Evolutionary conservation across 1,140 invertebrate species (phyloP), one percentile per base, ranked within the genome.

Genomic region (Choristoneura fumiferana): DNA sequence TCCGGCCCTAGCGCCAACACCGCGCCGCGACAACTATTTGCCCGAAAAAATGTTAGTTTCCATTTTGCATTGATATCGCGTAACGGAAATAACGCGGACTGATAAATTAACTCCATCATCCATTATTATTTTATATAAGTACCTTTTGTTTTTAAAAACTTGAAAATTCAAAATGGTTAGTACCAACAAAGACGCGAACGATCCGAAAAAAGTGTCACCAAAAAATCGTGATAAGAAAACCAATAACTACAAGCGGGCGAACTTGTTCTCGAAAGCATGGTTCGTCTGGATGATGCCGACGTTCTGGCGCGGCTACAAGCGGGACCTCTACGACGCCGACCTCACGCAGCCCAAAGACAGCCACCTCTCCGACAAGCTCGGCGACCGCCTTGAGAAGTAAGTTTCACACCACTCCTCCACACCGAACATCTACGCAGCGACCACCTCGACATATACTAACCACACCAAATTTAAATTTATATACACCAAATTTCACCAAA

Each of bases 251-350:
- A 72, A 73, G 55, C 65, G 84, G 54, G 87, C 86, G 1, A 87
- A 87, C 61, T 60, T 82, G 45, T 38, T 90, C 1, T 84, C 86
- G 12, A 82, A 83, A 65, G 62, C 81, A 79, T 86, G 84, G 89
- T 89, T 78, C 72, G 91, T 93, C 61, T 94, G 93, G 92, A 90
- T 92, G 62, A 81, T 94, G 69, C 92, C 92, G 38, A 91, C 92
- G 6, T 94, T 94, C 76, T 93, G 91, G 90, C 79, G 91, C 9
- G 94, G 94, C n/a, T 92, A 90, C 75, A 91, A 91, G 63, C 89
- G 92, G 65, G 93, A 95, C 69, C 84, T 95, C n/a, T 93, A 93
- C 75, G 81, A 93, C 49, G 82, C 91, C 35, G 94, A 95, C 83
- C 88, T 96, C 12, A 94, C 92, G 69, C 91, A 91, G 57, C 92